Evolutionary conservation across 64 coral and sea anemone species (phyloP), one percentile per base, ranked within the genome.

Genomic region (Porites lutea): DNA sequence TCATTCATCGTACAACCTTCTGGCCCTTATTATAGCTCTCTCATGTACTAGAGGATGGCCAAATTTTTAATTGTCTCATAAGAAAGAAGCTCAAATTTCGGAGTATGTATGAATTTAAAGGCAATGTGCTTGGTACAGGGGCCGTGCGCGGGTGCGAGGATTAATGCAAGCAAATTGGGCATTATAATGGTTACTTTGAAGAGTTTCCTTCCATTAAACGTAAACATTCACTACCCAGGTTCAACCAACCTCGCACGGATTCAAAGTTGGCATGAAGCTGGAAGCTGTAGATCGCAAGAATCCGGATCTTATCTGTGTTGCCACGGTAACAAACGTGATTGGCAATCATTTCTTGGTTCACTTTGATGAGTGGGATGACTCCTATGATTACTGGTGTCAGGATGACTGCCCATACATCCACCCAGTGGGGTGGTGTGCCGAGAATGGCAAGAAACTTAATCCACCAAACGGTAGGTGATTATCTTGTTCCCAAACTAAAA

Each of bases 321-420:
- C 94, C 46, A 99, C 97, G 43, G 97, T 99, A 19, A 99, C 97
- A 0, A 99, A 99, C 49, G 97, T 99, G 78, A 96, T 99, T 89
- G 97, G 97, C n/a, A 96, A 99, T 66, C 94, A 95, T 52, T 96
- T 99, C 65, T 62, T 96, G 4, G 97, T 99, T 52, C 97, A 99
- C 46, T 99, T 99, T 71, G 97, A 99, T n/a, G 97, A 99, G 71
- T 99, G 97, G 97, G 97, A 99, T 76, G 97, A 99, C 48, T 96
- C 97, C 3, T 99, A 99, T 59, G 97, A 99, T 54, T 99, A 99
- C 78, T 99, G 97, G 97, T 99, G 97, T 73, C 88, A 93, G 8
- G 94, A 99, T 7, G 97, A 99, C 59, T 99, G 94, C 73, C 97
- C 97, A 0, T 99, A 99, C 50, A 99, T 96, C 60, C 97, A 99